phyloP scores from a whole-genome alignment of 2,888 invertebrate genomes.

The Hololepta plana region DNA sequence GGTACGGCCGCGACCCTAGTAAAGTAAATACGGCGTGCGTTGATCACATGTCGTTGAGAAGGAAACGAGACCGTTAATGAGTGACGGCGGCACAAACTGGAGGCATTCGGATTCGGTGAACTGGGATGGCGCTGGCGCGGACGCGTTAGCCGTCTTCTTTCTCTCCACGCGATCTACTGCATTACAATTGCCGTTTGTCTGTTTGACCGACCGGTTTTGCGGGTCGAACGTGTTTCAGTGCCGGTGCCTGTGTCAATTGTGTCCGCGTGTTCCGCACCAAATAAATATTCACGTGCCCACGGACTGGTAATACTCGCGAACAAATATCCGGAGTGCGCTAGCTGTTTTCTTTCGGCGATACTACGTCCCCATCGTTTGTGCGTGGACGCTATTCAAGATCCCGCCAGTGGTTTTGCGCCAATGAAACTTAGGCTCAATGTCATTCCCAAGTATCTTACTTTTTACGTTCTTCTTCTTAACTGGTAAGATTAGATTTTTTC shows the following conservation, averaged over 20 bases:
- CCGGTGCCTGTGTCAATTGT: constrained; percentile 11
- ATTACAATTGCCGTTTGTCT: constrained; percentile 22
- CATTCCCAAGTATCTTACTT: constrained; percentile 15
- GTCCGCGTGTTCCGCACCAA: too few relatives aligned
- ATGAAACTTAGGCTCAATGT: constrained; percentile 18
- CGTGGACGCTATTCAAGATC: constrained; percentile 5
- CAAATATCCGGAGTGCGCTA: too few relatives aligned
- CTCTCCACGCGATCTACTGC: constrained; percentile 20
- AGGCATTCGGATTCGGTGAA: constrained; percentile 2
- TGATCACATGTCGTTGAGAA: constrained; percentile 17
- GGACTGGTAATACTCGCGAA: too few relatives aligned
- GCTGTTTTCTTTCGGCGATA: too few relatives aligned
- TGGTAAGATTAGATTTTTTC: too few relatives aligned
- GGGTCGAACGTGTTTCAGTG: too few relatives aligned
- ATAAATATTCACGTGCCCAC: too few relatives aligned
- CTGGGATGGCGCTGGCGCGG: constrained; percentile 17
- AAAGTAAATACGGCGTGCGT: constrained; percentile 17
- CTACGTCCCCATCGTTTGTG: too few relatives aligned
- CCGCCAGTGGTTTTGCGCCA: constrained; percentile 13
- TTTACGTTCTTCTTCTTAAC: constrained; percentile 17
- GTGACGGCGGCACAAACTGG: constrained; percentile 9
- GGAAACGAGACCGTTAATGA: constrained; percentile 16
- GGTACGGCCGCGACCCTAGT: constrained; percentile 13
- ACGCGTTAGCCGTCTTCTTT: too few relatives aligned
- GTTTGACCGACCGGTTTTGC: constrained; percentile 16